Evolutionary conservation across 1,140 invertebrate species (phyloP).

Genomic region (Drosophila persimilis): DNA sequence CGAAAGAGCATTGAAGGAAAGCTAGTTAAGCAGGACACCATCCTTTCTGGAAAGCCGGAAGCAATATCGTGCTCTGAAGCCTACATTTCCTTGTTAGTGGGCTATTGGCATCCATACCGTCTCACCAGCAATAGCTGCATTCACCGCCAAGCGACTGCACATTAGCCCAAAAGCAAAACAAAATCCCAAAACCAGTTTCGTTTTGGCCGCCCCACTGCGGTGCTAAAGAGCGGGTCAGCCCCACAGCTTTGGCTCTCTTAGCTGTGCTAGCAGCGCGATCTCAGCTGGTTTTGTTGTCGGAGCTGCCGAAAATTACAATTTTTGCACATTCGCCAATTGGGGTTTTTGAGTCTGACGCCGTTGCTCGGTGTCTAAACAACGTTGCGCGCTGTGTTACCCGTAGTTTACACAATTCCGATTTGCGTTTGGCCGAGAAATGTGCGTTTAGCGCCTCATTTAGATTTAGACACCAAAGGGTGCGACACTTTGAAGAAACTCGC

Average conservation of each 20-base stretch:
- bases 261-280: slow-evolving; percentile 43
- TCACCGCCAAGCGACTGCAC: slow-evolving; percentile 18
- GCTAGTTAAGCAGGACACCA: not conserved
- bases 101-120: slow-evolving; percentile 42
- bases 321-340: slow-evolving; percentile 70
- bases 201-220: slow-evolving; percentile 19
- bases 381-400: slow-evolving; percentile 22
- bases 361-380: slow-evolving; percentile 62
- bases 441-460: slow-evolving; percentile 8
- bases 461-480: slow-evolving; percentile 38
- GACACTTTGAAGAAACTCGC: slow-evolving; percentile 18
- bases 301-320: slow-evolving; percentile 54
- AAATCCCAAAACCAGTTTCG: slow-evolving; percentile 49
- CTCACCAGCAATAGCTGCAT: not conserved
- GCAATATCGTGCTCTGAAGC: slow-evolving; percentile 7
- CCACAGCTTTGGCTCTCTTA: slow-evolving; percentile 55
- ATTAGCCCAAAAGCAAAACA: slow-evolving; percentile 24
- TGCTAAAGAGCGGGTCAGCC: slow-evolving; percentile 56
- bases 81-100: slow-evolving; percentile 66
- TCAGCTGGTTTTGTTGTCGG: slow-evolving; percentile 15
- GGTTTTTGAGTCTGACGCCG: slow-evolving; percentile 51
- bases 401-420: slow-evolving; percentile 9
- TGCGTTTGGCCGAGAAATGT: slow-evolving; percentile 13
- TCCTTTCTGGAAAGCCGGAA: slow-evolving; percentile 62
- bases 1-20: slow-evolving; percentile 20